Evolutionary conservation across 2,888 invertebrate species (phyloP).

Genomic region (Campoletis raptor): DNA sequence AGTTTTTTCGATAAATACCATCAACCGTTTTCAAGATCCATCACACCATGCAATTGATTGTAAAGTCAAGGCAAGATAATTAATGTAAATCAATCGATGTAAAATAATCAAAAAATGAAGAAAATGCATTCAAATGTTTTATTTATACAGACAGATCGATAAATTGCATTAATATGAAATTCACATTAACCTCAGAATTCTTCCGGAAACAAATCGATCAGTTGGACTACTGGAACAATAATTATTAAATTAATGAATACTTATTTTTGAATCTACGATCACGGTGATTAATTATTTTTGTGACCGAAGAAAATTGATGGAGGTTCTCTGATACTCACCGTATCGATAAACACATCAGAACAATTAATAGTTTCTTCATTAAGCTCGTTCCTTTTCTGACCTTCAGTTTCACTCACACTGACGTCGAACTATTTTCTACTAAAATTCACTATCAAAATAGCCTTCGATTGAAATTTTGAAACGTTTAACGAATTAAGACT

Average conservation of each 20-base stretch:
- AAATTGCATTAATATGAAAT: neutral
- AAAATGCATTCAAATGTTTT: neutral
- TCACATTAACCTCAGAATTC: neutral
- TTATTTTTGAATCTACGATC: neutral
- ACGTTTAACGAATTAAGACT: neutral
- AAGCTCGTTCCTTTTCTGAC: neutral
- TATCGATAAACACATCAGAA: neutral
- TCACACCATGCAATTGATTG: neutral
- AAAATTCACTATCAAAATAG: neutral
- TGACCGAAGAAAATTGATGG: slow-evolving; percentile 9
- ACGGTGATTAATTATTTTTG: neutral
- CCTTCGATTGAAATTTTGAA: neutral
- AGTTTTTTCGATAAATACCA: neutral
- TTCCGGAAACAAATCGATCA: neutral
- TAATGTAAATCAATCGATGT: neutral
- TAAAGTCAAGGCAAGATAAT: neutral
- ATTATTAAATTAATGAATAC: neutral
- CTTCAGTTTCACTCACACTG: neutral
- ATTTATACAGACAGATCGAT: neutral
- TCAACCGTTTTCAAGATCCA: neutral
- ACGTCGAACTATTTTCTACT: neutral
- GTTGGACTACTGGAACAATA: neutral
- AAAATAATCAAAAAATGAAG: neutral
- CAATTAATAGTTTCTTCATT: slow-evolving; percentile 16
- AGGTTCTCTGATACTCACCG: neutral